phyloP scores from a whole-genome alignment of 2,797 vertebrate species.

The Champsocephalus esox region DNA sequence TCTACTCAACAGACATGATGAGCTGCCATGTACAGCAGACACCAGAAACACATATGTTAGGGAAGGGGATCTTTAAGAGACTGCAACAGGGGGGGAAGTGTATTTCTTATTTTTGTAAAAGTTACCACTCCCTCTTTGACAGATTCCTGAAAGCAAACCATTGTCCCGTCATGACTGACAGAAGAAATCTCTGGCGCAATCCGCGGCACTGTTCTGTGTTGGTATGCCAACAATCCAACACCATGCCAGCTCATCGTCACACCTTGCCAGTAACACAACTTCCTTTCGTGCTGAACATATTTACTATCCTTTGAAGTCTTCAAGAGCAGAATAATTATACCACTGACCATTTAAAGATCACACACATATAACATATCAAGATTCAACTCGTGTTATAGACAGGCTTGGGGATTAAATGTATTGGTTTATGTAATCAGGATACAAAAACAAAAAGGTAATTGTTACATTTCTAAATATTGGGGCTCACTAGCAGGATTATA shows the following conservation, averaged over 20 bases:
- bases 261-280: not conserved
- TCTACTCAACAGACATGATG: no score
- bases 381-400: not conserved
- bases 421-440: no score
- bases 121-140: not conserved
- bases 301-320: no score
- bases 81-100: not conserved
- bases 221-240: conserved; percentile 28
- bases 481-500: no score
- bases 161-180: not conserved
- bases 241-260: not conserved
- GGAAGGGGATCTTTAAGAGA: not conserved
- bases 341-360: not conserved
- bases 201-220: not conserved
- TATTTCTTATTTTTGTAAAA: not conserved
- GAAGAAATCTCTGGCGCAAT: not conserved
- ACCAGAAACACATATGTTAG: no score
- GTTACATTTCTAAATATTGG: no score
- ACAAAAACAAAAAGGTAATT: no score
- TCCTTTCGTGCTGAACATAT: not conserved
- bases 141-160: not conserved
- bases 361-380: not conserved
- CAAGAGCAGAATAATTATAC: not conserved
- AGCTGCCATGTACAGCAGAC: no score
- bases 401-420: no score